These are phyloP conservation scores for Drosophila oshimai DNA, from an alignment of 1,140 invertebrate species.

Conservation along the genomic window DNA sequence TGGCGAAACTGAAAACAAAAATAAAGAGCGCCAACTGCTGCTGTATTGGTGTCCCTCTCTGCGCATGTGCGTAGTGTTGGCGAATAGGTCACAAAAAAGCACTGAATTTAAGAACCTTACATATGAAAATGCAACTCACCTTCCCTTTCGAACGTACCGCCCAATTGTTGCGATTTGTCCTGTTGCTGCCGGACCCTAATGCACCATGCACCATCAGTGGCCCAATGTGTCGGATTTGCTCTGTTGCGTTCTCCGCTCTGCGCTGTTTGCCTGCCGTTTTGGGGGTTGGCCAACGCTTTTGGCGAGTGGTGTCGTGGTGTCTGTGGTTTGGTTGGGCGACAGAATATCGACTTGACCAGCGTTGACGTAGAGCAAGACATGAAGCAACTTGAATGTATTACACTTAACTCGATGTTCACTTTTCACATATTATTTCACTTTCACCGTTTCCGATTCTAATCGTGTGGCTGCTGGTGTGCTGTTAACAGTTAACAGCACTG, in stretches of 20 bases:
- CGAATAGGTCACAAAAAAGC: constrained; percentile 33
- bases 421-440: background rate
- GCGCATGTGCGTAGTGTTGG: constrained; percentile 6
- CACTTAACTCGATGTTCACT: background rate
- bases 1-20: constrained; percentile 53
- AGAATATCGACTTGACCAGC: too few relatives aligned
- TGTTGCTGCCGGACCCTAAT: too few relatives aligned
- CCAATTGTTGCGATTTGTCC: too few relatives aligned
- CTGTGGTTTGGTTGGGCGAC: too few relatives aligned
- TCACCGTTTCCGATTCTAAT: constrained; percentile 11
- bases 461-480: constrained; percentile 34
- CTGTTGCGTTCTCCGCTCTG: background rate
- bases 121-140: constrained; percentile 48
- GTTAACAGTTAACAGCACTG: constrained; percentile 34
- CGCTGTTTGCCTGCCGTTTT: too few relatives aligned
- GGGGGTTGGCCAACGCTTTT: constrained; percentile 22
- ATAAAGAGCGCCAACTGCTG: constrained; percentile 41
- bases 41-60: constrained; percentile 4
- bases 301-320: constrained; percentile 18
- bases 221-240: background rate
- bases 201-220: too few relatives aligned
- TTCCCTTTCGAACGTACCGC: too few relatives aligned
- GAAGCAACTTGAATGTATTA: too few relatives aligned
- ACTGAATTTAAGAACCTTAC: constrained; percentile 5
- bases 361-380: too few relatives aligned